phyloP scores from a whole-genome alignment of 2,113 vertebrate genomes.

The Thunnus maccoyii region DNA sequence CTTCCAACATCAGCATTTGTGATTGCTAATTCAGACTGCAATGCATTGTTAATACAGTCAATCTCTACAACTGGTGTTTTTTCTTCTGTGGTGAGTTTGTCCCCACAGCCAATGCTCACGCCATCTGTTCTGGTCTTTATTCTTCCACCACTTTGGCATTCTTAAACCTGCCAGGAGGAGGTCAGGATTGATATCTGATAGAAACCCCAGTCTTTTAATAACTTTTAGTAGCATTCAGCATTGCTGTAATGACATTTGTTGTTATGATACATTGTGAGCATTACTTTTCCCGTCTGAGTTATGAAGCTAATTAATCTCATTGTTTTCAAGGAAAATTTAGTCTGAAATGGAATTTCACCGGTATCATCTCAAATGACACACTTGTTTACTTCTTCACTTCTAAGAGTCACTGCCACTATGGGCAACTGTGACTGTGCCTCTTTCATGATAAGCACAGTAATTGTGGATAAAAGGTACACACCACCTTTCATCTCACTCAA shows the following conservation, averaged over 20 bases:
- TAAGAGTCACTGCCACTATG: constrained; percentile 28
- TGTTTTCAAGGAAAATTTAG: constrained; percentile 62
- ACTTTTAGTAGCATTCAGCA: constrained; percentile 10
- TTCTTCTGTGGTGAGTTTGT: not conserved
- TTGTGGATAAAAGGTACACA: constrained; percentile 73
- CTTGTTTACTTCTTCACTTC: constrained; percentile 55
- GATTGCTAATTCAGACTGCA: constrained; percentile 8
- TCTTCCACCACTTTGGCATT: constrained; percentile 4
- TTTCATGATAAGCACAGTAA: constrained; percentile 70
- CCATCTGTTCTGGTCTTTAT: constrained; percentile 7
- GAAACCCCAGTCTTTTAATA: constrained; percentile 36
- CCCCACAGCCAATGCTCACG: not conserved
- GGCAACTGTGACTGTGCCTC: constrained; percentile 30
- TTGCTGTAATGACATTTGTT: constrained; percentile 38
- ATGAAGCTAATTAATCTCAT: constrained; percentile 63
- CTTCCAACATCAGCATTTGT: constrained; percentile 3
- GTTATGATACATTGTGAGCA: constrained; percentile 45
- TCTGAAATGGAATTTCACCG: constrained; percentile 57
- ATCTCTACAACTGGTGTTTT: constrained; percentile 1
- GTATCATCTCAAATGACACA: constrained; percentile 46
- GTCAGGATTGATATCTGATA: constrained; percentile 29
- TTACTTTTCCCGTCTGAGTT: constrained; percentile 53
- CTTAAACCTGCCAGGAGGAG: constrained; percentile 21
- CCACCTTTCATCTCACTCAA: constrained; percentile 73
- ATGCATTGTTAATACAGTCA: not conserved